These are phyloP conservation scores for Neolamprologus modestus DNA, from an alignment of 2,113 vertebrate species.

Conservation along the genomic window DNA sequence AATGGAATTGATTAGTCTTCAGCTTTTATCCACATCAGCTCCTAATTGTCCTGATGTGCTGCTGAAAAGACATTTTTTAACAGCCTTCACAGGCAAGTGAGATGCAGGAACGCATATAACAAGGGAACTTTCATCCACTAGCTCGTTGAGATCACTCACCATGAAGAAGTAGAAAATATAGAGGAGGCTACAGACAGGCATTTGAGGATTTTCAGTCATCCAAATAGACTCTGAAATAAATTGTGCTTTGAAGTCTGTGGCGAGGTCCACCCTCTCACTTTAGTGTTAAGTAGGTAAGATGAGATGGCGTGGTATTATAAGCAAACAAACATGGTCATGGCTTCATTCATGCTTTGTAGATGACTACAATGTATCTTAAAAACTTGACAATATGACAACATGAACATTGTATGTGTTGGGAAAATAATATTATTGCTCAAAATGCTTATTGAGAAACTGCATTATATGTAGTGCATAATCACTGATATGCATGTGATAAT, in stretches of 20 bases:
- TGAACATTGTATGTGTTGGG: neutral
- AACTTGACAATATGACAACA: neutral
- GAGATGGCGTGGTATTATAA: neutral
- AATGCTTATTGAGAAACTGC: neutral
- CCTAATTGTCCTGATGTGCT: neutral
- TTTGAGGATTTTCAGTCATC: neutral
- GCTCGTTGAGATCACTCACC: neutral
- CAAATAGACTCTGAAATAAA: neutral
- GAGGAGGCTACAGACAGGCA: neutral
- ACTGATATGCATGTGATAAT: neutral
- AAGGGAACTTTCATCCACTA: neutral
- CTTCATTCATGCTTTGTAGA: neutral
- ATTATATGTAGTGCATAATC: neutral
- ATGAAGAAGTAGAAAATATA: neutral
- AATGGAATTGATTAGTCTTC: conserved; percentile 19
- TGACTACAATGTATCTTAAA: neutral
- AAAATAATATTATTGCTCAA: neutral
- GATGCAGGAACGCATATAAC: conserved; percentile 33
- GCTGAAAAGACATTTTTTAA: neutral
- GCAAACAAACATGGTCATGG: neutral
- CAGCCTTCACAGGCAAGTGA: conserved; percentile 22
- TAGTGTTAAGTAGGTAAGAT: neutral
- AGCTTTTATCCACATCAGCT: neutral
- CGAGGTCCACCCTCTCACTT: neutral
- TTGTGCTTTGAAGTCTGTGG: neutral